Evolutionary conservation across 30 jellyfish, hydroid and myxozoan genomes (phyloP).

Genomic region (Aurelia coerulea): DNA sequence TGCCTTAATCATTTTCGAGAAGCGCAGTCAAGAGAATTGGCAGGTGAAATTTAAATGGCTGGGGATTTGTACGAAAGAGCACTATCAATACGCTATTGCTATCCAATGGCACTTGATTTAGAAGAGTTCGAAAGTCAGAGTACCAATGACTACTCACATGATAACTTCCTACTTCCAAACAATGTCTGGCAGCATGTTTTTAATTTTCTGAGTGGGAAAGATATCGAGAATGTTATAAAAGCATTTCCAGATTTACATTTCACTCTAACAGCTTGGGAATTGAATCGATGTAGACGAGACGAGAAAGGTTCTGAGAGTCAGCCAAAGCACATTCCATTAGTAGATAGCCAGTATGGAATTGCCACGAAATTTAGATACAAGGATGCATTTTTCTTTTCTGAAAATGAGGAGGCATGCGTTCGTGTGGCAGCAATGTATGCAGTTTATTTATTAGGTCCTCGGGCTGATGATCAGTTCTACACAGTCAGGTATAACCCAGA

Average conservation of each 20-base stretch:
- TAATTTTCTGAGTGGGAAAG: constrained; percentile 26
- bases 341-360: constrained; percentile 44
- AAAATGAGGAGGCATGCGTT: constrained; percentile 57
- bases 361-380: constrained; percentile 29
- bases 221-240: constrained; percentile 29
- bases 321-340: constrained; percentile 36
- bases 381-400: constrained; percentile 46
- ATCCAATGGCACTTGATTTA: constrained; percentile 36
- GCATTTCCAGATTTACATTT: constrained; percentile 28
- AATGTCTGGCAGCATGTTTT: constrained; percentile 59
- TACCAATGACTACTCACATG: constrained; percentile 3
- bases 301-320: background rate
- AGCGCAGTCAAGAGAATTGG: constrained; percentile 60
- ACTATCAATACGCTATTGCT: constrained; percentile 68
- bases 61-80: constrained; percentile 59
- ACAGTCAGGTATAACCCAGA: constrained; percentile 3
- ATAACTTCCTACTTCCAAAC: constrained; percentile 16
- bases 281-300: constrained; percentile 1
- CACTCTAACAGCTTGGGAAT: constrained; percentile 29
- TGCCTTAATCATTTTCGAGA: constrained; percentile 62
- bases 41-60: constrained; percentile 19
- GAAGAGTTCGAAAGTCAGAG: background rate
- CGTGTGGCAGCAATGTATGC: constrained; percentile 83
- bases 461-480: constrained; percentile 9
- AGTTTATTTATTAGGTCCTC: constrained; percentile 49